Evolutionary conservation across 2,113 vertebrate species (phyloP), one percentile per base, ranked within the genome.

Genomic region (Callipepla squamata): DNA sequence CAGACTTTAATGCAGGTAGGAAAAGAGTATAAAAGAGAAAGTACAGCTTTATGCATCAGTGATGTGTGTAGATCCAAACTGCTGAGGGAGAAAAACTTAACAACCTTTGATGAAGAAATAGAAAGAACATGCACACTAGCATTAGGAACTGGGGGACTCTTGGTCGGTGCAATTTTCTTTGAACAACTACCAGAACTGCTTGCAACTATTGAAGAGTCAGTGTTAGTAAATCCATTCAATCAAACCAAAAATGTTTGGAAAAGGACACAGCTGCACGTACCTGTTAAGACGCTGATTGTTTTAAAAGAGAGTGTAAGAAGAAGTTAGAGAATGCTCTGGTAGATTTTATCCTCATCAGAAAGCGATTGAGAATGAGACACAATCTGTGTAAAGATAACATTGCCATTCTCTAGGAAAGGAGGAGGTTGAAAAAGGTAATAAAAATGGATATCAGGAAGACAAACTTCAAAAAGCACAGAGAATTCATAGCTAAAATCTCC

Each of bases 341-440:
- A 75, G 50, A 45, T 72, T 42, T 82, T 55, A 55, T 42, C 79
- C 58, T 59, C 62, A 45, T 25, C 7, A 90, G 67, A 90, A 90
- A 65, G 28, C 75, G 16, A 70, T 48, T 81, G 57, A 85, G 76
- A 85, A 72, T 8, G 11, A 30, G 44, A 66, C 57, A 70, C 13
- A 61, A 8, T 16, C 12, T 57, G 3, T 67, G 10, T 38, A 76
- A 92, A 92, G 26, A 6, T 75, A 72, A 59, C 34, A 55, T 11
- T 48, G 50, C 68, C 2, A 14, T 62, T 70, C 55, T 26, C n/a
- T 66, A 66, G 83, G 44, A 69, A 80, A 26, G 10, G 13, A 90
- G 82, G 30, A 66, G 22, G 34, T 25, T 80, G 59, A 65, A 77
- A 50, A 73, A 4, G 25, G 15, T 80, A 73, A 61, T 69, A 28